Conservation (phyloP, 2,113 vertebrate species). For the Xiphophorus maculatus region DNA sequence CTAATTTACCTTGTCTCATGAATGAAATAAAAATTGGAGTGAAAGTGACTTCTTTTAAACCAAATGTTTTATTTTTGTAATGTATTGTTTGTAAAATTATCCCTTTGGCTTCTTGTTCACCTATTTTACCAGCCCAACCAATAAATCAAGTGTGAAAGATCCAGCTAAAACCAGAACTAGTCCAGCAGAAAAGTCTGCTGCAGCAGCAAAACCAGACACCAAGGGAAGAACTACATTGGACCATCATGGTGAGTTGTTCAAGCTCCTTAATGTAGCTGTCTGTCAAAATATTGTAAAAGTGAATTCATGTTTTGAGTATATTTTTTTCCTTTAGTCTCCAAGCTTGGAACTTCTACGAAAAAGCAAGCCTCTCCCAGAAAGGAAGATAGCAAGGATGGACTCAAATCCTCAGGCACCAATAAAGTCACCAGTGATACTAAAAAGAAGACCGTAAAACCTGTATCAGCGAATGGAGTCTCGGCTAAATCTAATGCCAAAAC, state of each 20-base stretch:
- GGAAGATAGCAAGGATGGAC: slow-evolving; percentile 80
- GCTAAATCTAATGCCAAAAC: slow-evolving; percentile 81
- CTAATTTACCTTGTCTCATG: not conserved
- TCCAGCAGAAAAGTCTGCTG: slow-evolving; percentile 77
- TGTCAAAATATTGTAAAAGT: not conserved
- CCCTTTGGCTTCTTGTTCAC: not conserved
- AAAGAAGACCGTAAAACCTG: slow-evolving; percentile 83
- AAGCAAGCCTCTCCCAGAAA: slow-evolving; percentile 87
- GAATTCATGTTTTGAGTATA: slow-evolving; percentile 1
- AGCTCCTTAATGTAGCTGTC: not conserved
- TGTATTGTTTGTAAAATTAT: slow-evolving; percentile 10
- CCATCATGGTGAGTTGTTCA: slow-evolving; percentile 81
- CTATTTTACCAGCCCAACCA: slow-evolving; percentile 76
- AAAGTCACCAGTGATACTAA: slow-evolving; percentile 74
- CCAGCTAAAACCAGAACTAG: slow-evolving; percentile 74
- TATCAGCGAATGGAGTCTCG: slow-evolving; percentile 46
- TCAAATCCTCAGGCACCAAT: slow-evolving; percentile 64
- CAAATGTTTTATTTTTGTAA: not conserved
- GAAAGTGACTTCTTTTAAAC: not conserved
- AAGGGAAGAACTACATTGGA: slow-evolving; percentile 83
- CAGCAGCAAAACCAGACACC: slow-evolving; percentile 70
- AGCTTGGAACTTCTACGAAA: slow-evolving; percentile 75
- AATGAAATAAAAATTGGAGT: not conserved
- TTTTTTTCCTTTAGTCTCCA: slow-evolving; percentile 74
- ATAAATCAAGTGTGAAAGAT: slow-evolving; percentile 79